Conservation (phyloP, 1,140 invertebrate genomes). For the Hypothenemus hampei region DNA sequence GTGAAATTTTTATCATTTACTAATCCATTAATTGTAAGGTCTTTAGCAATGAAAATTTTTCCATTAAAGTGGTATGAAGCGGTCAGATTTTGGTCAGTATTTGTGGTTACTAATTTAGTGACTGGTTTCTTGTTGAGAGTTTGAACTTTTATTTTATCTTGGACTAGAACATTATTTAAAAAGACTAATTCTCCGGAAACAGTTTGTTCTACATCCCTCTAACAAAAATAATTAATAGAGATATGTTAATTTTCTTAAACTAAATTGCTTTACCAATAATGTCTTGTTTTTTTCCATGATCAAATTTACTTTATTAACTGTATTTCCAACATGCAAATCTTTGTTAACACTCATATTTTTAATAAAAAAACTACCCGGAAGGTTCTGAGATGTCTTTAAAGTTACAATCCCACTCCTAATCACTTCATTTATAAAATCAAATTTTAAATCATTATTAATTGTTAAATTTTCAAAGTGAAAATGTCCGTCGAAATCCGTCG, state of each 20-base stretch:
- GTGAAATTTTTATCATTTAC: slow-evolving; percentile 39
- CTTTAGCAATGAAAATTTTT: slow-evolving; percentile 17
- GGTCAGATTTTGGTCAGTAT: slow-evolving; percentile 39
- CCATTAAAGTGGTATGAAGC: slow-evolving; percentile 33
- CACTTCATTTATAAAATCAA: slow-evolving; percentile 36
- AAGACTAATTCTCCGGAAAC: slow-evolving; percentile 40
- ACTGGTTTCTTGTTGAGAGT: slow-evolving; percentile 40
- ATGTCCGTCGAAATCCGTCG: slow-evolving; percentile 29
- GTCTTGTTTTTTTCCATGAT: slow-evolving; percentile 33
- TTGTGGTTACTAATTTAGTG: slow-evolving; percentile 38
- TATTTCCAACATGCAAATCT: slow-evolving; percentile 33
- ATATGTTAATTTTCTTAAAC: not conserved
- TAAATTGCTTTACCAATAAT: slow-evolving; percentile 32
- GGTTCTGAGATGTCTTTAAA: slow-evolving; percentile 32
- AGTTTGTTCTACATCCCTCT: slow-evolving; percentile 33
- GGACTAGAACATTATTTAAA: slow-evolving; percentile 36
- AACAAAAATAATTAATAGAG: slow-evolving; percentile 22
- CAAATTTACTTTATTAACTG: slow-evolving; percentile 37
- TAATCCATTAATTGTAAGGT: slow-evolving; percentile 12
- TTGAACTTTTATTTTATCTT: slow-evolving; percentile 32
- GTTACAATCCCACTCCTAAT: slow-evolving; percentile 34
- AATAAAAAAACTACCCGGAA: slow-evolving; percentile 29
- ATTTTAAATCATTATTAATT: slow-evolving; percentile 29
- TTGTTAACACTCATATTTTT: slow-evolving; percentile 16
- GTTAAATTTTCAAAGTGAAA: slow-evolving; percentile 31